Percentiles rank a stretch among this genome's conserved stretches.
Conservation (phyloP, 2,888 invertebrate genomes). For the Drosophila meridionalis region DNA sequence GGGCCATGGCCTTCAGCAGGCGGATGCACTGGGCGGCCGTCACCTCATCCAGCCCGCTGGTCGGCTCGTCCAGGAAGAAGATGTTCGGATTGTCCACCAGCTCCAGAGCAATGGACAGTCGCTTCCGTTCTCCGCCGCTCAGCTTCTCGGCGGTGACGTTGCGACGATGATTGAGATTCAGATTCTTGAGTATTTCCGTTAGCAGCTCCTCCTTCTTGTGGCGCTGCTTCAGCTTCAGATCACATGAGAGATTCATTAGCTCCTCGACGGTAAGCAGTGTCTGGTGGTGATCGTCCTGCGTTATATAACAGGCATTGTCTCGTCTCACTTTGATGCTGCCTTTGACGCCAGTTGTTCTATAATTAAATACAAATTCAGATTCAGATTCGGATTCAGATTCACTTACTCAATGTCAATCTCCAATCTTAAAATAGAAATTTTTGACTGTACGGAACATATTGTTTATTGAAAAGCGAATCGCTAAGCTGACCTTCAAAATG, state of each 20-base stretch:
- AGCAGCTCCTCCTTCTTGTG: constrained; percentile 76
- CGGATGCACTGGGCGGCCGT: constrained; percentile 88
- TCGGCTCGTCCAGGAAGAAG: constrained; percentile 94
- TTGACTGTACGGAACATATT: not conserved
- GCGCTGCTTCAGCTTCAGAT: constrained; percentile 87
- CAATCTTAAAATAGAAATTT: not conserved
- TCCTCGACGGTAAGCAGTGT: constrained; percentile 91
- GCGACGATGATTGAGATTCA: constrained; percentile 83
- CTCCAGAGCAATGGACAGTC: constrained; percentile 92
- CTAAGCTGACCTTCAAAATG: constrained; percentile 35
- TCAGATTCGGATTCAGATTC: no score
- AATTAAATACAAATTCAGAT: not conserved
- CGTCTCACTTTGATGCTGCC: constrained; percentile 90
- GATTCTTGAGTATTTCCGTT: constrained; percentile 82
- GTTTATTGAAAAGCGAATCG: not conserved
- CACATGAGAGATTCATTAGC: constrained; percentile 91
- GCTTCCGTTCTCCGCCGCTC: constrained; percentile 93
- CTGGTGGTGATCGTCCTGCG: constrained; percentile 91
- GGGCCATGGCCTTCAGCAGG: constrained; percentile 87
- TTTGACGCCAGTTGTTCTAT: constrained; percentile 88
- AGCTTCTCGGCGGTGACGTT: constrained; percentile 85
- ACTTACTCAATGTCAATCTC: not conserved
- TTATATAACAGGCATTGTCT: constrained; percentile 92
- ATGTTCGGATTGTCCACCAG: constrained; percentile 93
- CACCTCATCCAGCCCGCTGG: constrained; percentile 89